Base-by-base conservation (phyloP, 64 coral and sea anemone genomes). In the Astreopora myriophthalma region DNA sequence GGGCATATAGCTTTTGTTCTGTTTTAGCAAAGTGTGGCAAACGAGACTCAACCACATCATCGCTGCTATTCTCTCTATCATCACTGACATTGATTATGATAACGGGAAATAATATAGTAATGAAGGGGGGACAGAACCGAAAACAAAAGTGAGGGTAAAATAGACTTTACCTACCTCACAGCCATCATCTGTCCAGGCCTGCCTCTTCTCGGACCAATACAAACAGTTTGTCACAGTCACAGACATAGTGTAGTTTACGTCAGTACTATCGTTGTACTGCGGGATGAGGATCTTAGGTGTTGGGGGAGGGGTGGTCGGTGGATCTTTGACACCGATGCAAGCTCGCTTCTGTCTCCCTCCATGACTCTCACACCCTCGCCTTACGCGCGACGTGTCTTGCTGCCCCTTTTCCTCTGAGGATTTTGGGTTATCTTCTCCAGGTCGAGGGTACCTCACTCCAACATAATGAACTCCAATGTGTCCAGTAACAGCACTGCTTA, bases 211-310 rank as follows among this genome's bases (percentile, higher is more conserved):
- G 19, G 74, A 85, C 95, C 95, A 97, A 40, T 97, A 97, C 48
- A 94, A 69, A 60, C 95, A 97, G 12, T 42, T 74, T 34, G 91
- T 79, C 20, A 90, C 89, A 48, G 84, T 90, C 16, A 86, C 88
- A 22, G 95, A 94, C 67, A 94, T 81, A 0, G 95, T 97, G 65
- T 97, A 97, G 48, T 97, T 97, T 1, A 94, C 87, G 48, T 97
- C 95, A 55, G 91, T 94, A 34, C 34, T 76, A 22, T 73, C 71
- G 34, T 97, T 71, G 29, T 94, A 97, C 36, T 38, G 8, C 20
- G 95, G 92, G 52, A 68, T 87, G 13, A 94, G 4, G 7, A 97
- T 75, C 11, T 87, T 14, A 48, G 92, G 87, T 10, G 80, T 94
- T 3, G 95, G 91, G 6, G 95, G 78, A 5, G 92, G 80, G 13